phyloP scores from a whole-genome alignment of 2,113 vertebrate species.

The Tachycineta bicolor region DNA sequence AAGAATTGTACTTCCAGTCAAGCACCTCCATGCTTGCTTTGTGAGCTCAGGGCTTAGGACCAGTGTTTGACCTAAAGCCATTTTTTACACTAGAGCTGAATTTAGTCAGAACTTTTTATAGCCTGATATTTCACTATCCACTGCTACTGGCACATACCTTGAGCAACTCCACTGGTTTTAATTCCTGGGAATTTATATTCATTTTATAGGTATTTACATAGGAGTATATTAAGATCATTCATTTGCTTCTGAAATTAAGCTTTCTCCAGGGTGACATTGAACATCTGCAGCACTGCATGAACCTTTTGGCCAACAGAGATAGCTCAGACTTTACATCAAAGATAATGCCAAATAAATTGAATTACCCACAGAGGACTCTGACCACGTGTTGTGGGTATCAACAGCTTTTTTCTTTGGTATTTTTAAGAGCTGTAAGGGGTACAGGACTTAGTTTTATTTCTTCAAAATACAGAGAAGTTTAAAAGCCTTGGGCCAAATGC shows the following conservation, averaged over 20 bases:
- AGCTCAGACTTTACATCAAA: background rate
- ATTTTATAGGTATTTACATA: background rate
- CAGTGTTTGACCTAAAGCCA: background rate
- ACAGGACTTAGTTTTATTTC: background rate
- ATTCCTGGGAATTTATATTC: background rate
- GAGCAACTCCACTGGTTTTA: background rate
- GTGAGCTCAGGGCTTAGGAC: background rate
- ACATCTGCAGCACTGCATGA: background rate
- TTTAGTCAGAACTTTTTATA: background rate
- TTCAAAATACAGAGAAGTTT: background rate
- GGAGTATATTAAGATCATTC: background rate
- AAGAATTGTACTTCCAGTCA: background rate
- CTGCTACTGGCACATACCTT: background rate
- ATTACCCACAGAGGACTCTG: background rate
- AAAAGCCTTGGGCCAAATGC: background rate
- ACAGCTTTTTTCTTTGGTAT: background rate
- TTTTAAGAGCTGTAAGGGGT: background rate
- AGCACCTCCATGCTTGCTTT: background rate
- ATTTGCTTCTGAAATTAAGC: background rate
- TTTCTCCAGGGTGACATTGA: background rate
- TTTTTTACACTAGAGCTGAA: background rate
- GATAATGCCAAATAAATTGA: background rate
- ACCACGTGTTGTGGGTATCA: background rate
- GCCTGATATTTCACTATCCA: background rate
- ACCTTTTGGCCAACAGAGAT: background rate